phyloP scores from a whole-genome alignment of 2,113 vertebrate species.

The Vulpes vulpes region DNA sequence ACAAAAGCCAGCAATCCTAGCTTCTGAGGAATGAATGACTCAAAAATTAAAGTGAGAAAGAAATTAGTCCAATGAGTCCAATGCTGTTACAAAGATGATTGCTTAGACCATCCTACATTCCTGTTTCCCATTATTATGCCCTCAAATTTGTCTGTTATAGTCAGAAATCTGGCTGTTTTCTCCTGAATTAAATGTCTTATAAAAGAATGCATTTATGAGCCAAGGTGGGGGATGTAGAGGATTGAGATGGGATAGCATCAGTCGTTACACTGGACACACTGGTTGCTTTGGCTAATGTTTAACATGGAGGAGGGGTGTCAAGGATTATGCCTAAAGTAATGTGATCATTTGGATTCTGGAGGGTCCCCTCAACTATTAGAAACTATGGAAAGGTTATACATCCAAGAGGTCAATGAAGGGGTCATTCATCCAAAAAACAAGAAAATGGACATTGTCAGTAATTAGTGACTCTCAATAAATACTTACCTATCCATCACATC shows the following conservation, averaged over 20 bases:
- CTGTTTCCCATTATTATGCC: not conserved
- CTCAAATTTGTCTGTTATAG: not conserved
- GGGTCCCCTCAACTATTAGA: not conserved
- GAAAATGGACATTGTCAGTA: not conserved
- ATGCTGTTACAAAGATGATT: not conserved
- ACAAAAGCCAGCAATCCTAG: not conserved
- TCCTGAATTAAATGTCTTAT: conserved; percentile 19
- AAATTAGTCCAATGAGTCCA: not conserved
- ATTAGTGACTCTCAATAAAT: not conserved
- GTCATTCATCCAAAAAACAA: not conserved
- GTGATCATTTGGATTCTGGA: not conserved
- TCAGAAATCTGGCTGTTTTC: conserved; percentile 39
- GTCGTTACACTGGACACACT: not conserved
- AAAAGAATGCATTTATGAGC: not conserved
- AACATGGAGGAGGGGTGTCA: not conserved
- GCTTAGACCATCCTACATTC: not conserved
- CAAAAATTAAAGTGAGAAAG: conserved; percentile 50
- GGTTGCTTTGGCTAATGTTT: not conserved
- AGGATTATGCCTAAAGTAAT: conserved; percentile 33
- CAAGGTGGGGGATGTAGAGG: not conserved
- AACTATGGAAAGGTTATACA: not conserved
- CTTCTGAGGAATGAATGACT: not conserved
- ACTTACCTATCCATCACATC: not conserved
- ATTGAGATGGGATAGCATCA: not conserved
- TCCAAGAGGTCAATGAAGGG: not conserved